A percentile compares a stretch with the other conserved stretches of the same genome.
These are phyloP conservation scores for Ceyx melanurus DNA, from an alignment of 2,113 vertebrate species.

Conservation along the genomic window DNA sequence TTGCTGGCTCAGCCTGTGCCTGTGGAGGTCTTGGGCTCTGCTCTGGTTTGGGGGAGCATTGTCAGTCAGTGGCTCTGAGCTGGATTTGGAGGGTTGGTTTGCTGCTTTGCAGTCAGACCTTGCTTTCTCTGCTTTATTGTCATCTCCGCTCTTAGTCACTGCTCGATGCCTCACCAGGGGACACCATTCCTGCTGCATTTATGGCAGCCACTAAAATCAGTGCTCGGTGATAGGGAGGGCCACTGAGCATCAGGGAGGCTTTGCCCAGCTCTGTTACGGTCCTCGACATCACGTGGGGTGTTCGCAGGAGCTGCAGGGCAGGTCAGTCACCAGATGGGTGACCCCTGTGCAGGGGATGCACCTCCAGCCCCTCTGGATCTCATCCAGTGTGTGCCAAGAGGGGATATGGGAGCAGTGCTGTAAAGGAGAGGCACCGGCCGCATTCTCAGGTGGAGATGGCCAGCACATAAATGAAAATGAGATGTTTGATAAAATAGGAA, in stretches of 20 bases:
- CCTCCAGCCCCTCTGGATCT: not conserved
- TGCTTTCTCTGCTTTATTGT: slow-evolving; percentile 60
- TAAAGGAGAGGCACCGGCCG: not conserved
- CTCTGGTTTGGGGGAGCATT: not conserved
- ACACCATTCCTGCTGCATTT: slow-evolving; percentile 62
- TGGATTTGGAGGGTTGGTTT: not conserved
- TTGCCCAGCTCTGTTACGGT: not conserved
- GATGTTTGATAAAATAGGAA: slow-evolving; percentile 28
- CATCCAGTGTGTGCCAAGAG: rapidly evolving
- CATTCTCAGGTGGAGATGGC: not conserved
- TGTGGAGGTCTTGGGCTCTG: not conserved
- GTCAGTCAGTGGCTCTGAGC: not conserved
- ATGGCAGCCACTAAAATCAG: slow-evolving; percentile 51
- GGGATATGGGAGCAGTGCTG: not conserved
- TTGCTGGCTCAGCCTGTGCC: not conserved
- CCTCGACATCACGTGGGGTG: rapidly evolving
- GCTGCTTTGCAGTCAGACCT: slow-evolving; percentile 66
- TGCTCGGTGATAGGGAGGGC: not conserved
- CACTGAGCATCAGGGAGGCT: not conserved
- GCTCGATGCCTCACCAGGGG: slow-evolving; percentile 67
- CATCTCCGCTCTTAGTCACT: slow-evolving; percentile 67
- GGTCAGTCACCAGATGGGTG: not conserved
- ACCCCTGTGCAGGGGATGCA: not conserved
- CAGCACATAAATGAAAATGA: not conserved
- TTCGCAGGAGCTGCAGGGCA: not conserved